Evolutionary conservation across 1,140 invertebrate species (phyloP).

Genomic region (Drosophila equinoxialis): DNA sequence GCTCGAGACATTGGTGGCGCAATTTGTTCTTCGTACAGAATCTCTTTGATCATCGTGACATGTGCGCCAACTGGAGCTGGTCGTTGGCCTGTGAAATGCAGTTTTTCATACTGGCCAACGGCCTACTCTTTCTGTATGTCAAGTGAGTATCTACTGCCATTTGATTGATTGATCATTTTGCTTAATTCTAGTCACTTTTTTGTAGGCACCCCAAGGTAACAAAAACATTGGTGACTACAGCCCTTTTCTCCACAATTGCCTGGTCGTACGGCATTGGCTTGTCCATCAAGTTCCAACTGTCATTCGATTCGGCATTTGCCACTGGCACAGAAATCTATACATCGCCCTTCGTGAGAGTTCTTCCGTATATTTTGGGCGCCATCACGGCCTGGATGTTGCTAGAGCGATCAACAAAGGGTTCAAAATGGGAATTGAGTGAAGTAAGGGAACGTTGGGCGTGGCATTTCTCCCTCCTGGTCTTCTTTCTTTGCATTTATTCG

Average conservation of each 20-base stretch:
- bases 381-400: constrained; percentile 67
- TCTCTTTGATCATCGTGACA: constrained; percentile 84
- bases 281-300: constrained; percentile 69
- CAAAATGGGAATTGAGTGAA: constrained; percentile 43
- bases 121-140: constrained; percentile 84
- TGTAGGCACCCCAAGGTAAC: constrained; percentile 65
- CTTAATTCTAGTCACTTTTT: neutral
- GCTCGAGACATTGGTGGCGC: constrained; percentile 86
- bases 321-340: constrained; percentile 82
- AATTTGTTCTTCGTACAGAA: constrained; percentile 87
- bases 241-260: constrained; percentile 52
- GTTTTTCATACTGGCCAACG: constrained; percentile 86
- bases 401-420: constrained; percentile 15
- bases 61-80: constrained; percentile 93
- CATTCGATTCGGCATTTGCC: constrained; percentile 76
- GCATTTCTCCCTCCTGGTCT: constrained; percentile 68
- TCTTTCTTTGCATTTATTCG: constrained; percentile 78
- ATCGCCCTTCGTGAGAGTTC: constrained; percentile 74
- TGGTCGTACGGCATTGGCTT: constrained; percentile 71
- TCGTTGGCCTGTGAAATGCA: constrained; percentile 93
- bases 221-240: constrained; percentile 49
- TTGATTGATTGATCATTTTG: neutral
- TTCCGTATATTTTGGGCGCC: constrained; percentile 76
- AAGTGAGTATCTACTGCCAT: constrained; percentile 74
- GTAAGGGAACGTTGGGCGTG: constrained; percentile 62